Evolutionary conservation across 1,140 invertebrate genomes (phyloP).

Genomic region (Stegodyphus dumicola): DNA sequence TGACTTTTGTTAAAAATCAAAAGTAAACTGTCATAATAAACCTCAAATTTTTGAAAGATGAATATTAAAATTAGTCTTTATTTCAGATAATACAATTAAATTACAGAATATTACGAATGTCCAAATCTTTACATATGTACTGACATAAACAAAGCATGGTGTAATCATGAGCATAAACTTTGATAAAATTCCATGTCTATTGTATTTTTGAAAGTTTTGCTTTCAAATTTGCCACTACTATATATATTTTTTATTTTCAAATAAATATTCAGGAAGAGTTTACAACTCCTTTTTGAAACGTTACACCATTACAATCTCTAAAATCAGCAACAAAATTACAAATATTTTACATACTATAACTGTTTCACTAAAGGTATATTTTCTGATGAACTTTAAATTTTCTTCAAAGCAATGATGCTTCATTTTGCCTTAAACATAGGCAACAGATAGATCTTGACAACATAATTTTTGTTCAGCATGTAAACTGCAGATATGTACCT

Average conservation of each 20-base stretch:
- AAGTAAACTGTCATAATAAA: background rate
- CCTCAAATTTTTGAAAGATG: constrained; percentile 7
- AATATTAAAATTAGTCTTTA: constrained; percentile 60
- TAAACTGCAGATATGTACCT: too few relatives aligned
- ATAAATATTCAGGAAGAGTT: background rate
- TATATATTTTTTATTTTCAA: background rate
- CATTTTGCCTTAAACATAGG: too few relatives aligned
- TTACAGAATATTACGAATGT: constrained; percentile 33
- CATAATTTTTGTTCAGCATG: too few relatives aligned
- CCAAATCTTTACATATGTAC: constrained; percentile 38
- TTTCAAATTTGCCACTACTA: background rate
- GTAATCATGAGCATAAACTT: background rate
- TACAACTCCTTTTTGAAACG: background rate
- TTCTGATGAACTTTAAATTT: too few relatives aligned
- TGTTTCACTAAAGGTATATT: too few relatives aligned
- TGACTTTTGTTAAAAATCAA: too few relatives aligned
- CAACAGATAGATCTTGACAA: too few relatives aligned
- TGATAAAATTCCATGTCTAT: background rate
- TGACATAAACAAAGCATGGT: background rate
- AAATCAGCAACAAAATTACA: background rate
- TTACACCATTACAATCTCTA: background rate
- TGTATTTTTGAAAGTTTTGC: background rate
- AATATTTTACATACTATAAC: background rate
- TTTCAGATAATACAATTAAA: constrained; percentile 58
- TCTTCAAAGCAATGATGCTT: too few relatives aligned